These are phyloP conservation scores for Trichopoda pennipes DNA, from an alignment of 2,888 invertebrate species.

Conservation along the genomic window DNA sequence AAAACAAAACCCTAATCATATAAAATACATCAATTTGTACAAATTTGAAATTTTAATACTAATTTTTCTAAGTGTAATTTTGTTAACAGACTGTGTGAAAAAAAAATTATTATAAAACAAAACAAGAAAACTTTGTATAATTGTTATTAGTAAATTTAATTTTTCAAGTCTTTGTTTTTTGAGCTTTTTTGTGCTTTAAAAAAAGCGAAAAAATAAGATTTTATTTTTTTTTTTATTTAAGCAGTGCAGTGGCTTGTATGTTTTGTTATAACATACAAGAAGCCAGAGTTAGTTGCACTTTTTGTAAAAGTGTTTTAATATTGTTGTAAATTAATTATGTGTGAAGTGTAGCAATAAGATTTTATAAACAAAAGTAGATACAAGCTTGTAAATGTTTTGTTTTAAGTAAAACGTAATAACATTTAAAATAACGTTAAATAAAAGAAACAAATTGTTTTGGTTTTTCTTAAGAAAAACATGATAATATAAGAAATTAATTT, in stretches of 20 bases:
- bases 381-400: conserved; percentile 53
- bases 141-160: conserved; percentile 59
- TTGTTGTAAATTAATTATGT: conserved; percentile 61
- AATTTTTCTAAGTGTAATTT: background rate
- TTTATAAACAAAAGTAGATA: background rate
- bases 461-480: conserved; percentile 46
- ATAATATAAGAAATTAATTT: conserved; percentile 41
- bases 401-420: conserved; percentile 49
- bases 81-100: background rate
- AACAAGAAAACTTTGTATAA: conserved; percentile 36
- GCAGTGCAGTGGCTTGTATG: too few relatives aligned
- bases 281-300: conserved; percentile 62
- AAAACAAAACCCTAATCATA: background rate
- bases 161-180: conserved; percentile 33
- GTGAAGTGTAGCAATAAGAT: conserved; percentile 22
- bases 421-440: conserved; percentile 38
- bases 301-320: conserved; percentile 70
- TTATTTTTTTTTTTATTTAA: conserved; percentile 41
- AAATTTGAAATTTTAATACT: conserved; percentile 29
- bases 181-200: conserved; percentile 2
- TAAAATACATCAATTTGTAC: conserved; percentile 52
- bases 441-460: conserved; percentile 61
- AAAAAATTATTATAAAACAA: background rate
- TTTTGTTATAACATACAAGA: background rate
- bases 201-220: background rate